Evolutionary conservation across 2,113 vertebrate species (phyloP), one percentile per base, ranked within the genome.

Genomic region (Protomyctophum bolini): DNA sequence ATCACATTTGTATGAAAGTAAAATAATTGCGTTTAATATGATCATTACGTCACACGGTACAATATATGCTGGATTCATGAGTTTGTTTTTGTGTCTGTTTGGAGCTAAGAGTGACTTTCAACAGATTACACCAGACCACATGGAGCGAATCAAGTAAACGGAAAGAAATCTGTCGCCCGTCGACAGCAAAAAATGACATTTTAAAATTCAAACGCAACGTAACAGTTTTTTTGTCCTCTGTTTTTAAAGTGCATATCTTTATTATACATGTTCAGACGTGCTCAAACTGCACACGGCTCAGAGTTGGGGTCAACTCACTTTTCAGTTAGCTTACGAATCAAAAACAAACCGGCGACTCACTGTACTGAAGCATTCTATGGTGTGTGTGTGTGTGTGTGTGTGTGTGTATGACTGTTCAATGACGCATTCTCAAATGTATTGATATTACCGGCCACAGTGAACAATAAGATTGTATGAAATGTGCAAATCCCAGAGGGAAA

Each of bases 231-330:
- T 74, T 75, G 61, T 58, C 67, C 66, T 61, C 50, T 45, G 58
- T 77, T 10, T 71, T 71, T 86, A 89, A 90, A 91, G 90, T 90
- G 90, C 87, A 80, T 73, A 29, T 81, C 59, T 79, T 71, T 4
- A 52, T 61, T 82, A 41, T 41, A 41, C 54, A 48, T 4, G 9
- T 58, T 68, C 65, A 70, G 49, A 68, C 29, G 12, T 70, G 56
- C 62, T 57, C 51, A 52, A 58, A 74, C 79, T 68, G 55, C 45
- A 62, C 45, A 62, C 51, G 3, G 10, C 58, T 10, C 10, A 61
- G 8, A 62, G 7, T 11, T 29, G 56, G 52, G 10, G 7, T 52
- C n/a, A 8, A 15, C 6, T 59, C 33, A 14, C 6, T 58, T 48
- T 15, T 3, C 2, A 8, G 10, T 62, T 12, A 47, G 2, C 4